Conservation (phyloP, 2,113 vertebrate genomes). For the Corythoichthys intestinalis region DNA sequence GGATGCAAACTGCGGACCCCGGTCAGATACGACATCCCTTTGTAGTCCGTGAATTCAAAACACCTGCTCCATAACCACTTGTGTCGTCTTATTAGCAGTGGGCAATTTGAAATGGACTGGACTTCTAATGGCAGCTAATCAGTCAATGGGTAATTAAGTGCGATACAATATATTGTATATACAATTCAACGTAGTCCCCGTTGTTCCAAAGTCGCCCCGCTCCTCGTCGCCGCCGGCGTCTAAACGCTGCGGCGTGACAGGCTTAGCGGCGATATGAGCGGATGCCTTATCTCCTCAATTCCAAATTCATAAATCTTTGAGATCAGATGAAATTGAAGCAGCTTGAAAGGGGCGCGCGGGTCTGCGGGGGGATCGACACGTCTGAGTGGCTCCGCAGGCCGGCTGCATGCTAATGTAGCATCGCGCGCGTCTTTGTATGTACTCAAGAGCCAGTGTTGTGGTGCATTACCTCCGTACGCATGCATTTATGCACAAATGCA, state of each 20-base stretch:
- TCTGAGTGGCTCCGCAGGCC: conserved; percentile 57
- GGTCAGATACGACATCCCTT: too few species aligned
- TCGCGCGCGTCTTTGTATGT: conserved; percentile 21
- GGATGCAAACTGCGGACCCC: too few species aligned
- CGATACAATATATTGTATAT: too few species aligned
- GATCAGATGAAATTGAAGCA: conserved; percentile 68
- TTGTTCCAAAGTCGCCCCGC: neutral
- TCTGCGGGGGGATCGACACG: conserved; percentile 14
- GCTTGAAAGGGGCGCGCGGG: conserved; percentile 39
- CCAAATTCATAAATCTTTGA: conserved; percentile 71
- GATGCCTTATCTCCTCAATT: conserved; percentile 70
- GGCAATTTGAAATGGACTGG: too few species aligned
- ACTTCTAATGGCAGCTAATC: too few species aligned
- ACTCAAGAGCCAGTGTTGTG: conserved; percentile 13
- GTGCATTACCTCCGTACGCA: conserved; percentile 19
- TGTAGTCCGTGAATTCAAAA: too few species aligned
- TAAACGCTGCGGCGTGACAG: conserved; percentile 34
- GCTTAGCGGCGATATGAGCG: conserved; percentile 60
- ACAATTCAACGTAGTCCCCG: too few species aligned
- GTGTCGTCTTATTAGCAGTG: too few species aligned
- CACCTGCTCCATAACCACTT: too few species aligned
- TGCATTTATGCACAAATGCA: conserved; percentile 10
- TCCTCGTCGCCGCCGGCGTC: conserved; percentile 13
- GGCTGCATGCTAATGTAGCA: conserved; percentile 56
- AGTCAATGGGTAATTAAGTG: too few species aligned